Evolutionary conservation across 2,113 vertebrate genomes (phyloP), one percentile per base, ranked within the genome.

Genomic region (Paracanthobrama guichenoti): DNA sequence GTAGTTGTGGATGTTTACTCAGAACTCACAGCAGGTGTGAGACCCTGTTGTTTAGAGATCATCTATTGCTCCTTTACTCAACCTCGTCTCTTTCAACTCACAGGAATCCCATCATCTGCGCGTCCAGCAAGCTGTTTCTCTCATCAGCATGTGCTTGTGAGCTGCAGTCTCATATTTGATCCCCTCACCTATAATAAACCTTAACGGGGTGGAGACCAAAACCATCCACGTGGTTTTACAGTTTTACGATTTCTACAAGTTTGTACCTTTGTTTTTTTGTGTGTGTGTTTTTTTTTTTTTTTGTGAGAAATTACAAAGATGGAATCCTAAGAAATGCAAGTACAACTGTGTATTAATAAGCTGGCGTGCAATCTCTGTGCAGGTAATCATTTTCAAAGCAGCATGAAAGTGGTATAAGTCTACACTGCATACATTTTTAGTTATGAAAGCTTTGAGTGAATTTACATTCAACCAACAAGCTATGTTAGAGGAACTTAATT

Each of bases 1-100:
- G 90, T 87, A 79, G 89, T 83, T 92, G 90, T 84, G 87, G 90
- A 89, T 92, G 81, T 93, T 93, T 93, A 91, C 90, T 91, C 89
- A 87, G 89, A 88, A 85, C 83, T 88, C 89, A 87, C 91, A 91
- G 92, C 91, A 92, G 89, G 84, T 89, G 81, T 85, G 87, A 87
- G 81, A n/a, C 26, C 50, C 50, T 31, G 55, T 74, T 74, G 77
- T 85, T 79, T 71, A 9, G 16, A 79, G 83, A 79, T 80, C 78
- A 80, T 66, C 16, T 66, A 22, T 66, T 46, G 39, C n/a, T 60
- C 44, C 60, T 48, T 74, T 59, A 57, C 10, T 46, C 44, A 73
- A 48, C 39, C 81, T 46, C 50, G 18, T 44, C 64, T 44, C 69
- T 59, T 69, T 79, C 64, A 66, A 42, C 39, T 79, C 39, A 22